Base-by-base conservation (phyloP, 1,140 invertebrate genomes). In the Ephestia elutella region DNA sequence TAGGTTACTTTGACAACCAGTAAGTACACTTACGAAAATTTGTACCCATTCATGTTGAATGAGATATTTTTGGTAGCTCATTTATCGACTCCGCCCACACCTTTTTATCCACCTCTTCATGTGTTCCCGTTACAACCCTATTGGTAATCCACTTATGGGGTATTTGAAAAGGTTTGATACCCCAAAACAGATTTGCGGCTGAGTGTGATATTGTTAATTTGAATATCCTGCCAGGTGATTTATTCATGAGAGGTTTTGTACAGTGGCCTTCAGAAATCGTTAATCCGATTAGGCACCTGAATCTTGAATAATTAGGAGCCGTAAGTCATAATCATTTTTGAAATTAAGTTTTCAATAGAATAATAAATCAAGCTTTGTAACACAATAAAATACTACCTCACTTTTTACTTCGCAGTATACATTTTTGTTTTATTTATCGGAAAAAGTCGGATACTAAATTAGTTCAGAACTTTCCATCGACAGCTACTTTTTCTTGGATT, bases 121-220 rank as follows among this genome's bases (percentile, higher is more conserved):
- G n/a, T n/a, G n/a, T n/a, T n/a, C n/a, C n/a, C n/a, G n/a, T 9
- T 35, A 15, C 38, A 56, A 54, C 53, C 60, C 19, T 54, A 68
- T 64, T 59, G 56, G 38, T 44, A 44, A 44, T 44, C 38, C n/a
- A 44, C 38, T 44, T 44, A 15, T 2, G 38, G 13, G 15, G 38
- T 44, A 15, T 44, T 44, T 44, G 38, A 60, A 63, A 68, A 65
- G 56, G 61, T 57, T 64, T 71, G 54, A 62, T 63, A 55, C 9
- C 57, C 59, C 55, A 55, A 65, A 68, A 68, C 66, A 66, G 66
- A 68, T 71, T 71, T 68, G 21, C 60, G 48, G 55, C 62, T 67
- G 62, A 66, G 50, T 62, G 59, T 64, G 64, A 66, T 70, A 62
- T 60, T 44, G 57, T 57, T 65, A 68, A 68, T 66, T 70, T 63